These are phyloP conservation scores for Hydrocynus forskahlii DNA, from an alignment of 2,797 vertebrate species.

Conservation along the genomic window DNA sequence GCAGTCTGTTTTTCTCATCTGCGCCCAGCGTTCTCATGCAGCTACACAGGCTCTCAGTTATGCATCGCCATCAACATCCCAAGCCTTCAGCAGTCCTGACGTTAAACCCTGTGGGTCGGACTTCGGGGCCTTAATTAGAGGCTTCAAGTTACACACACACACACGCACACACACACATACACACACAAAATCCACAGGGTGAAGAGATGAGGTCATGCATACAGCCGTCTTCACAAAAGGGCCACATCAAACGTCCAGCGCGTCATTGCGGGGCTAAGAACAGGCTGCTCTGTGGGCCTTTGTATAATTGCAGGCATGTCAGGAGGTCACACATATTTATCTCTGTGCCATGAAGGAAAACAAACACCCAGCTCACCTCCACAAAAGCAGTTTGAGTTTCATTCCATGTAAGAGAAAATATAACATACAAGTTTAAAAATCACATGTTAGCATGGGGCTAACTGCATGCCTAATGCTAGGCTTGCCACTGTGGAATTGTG, in stretches of 20 bases:
- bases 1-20: conserved; percentile 57
- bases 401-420: too few relatives aligned
- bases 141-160: conserved; percentile 36
- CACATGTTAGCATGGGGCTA: too few relatives aligned
- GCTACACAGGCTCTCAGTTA: conserved; percentile 36
- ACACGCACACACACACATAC: conserved; percentile 27
- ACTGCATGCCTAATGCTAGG: too few relatives aligned
- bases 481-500: too few relatives aligned
- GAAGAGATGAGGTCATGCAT: conserved; percentile 46
- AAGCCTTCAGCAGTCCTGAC: conserved; percentile 34
- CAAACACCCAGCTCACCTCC: conserved; percentile 16
- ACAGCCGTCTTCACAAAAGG: conserved; percentile 8
- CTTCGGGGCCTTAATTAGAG: conserved; percentile 40
- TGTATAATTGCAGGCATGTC: conserved; percentile 29
- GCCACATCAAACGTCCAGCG: conserved; percentile 34
- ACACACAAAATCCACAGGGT: conserved; percentile 19
- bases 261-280: conserved; percentile 34
- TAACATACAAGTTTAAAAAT: too few relatives aligned
- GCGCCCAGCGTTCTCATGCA: not conserved
- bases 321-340: conserved; percentile 30
- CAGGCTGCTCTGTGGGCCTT: conserved; percentile 29
- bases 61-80: conserved; percentile 42
- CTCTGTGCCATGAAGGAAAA: conserved; percentile 17
- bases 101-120: conserved; percentile 24
- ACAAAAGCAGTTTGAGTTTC: not conserved